Evolutionary conservation across 2,797 vertebrate genomes (phyloP).

Genomic region (Tadarida brasiliensis): DNA sequence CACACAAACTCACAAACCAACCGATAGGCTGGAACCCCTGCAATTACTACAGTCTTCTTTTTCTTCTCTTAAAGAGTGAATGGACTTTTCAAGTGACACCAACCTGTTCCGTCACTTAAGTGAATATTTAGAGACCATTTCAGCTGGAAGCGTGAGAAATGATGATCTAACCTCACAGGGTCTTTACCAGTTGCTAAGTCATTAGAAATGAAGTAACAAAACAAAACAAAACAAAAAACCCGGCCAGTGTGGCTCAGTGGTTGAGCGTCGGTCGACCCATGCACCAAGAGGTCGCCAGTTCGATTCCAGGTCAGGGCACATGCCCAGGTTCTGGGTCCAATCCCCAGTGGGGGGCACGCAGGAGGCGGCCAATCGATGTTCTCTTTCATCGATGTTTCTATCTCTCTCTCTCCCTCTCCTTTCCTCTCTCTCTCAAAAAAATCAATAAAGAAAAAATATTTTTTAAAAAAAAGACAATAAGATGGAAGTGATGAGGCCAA

Average conservation of each 20-base stretch:
- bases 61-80: slow-evolving; percentile 46
- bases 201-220: slow-evolving; percentile 18
- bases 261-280: no score
- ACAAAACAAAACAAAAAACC: neutral
- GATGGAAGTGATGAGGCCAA: neutral
- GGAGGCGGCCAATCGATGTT: no score
- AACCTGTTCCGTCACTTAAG: neutral
- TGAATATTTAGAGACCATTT: slow-evolving; percentile 46
- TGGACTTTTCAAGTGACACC: neutral
- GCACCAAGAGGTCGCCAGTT: no score
- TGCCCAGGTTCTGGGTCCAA: no score
- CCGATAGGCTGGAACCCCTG: neutral
- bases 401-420: no score
- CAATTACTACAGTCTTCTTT: neutral
- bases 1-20: neutral
- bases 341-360: no score
- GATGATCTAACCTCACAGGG: neutral
- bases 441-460: no score
- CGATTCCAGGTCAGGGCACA: no score
- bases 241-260: no score
- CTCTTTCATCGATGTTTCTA: no score
- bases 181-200: neutral
- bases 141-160: slow-evolving; percentile 33
- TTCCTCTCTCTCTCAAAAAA: no score
- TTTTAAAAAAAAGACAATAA: neutral